Evolutionary conservation across 2,888 invertebrate genomes (phyloP).

Genomic region (Automeris io): DNA sequence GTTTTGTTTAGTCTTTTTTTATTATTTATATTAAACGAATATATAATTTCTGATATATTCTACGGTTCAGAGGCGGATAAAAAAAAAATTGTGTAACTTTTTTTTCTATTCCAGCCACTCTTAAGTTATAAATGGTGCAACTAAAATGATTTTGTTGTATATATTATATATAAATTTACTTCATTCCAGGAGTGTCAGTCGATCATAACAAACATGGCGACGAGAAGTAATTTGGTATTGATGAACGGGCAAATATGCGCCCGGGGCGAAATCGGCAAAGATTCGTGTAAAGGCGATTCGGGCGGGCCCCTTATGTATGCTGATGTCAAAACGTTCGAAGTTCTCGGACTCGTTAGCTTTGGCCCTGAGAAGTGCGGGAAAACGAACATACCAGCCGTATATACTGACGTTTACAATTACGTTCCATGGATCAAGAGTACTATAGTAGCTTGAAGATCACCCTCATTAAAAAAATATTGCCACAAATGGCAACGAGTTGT

Average conservation of each 20-base stretch:
- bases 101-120: too few relatives aligned
- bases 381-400: background rate
- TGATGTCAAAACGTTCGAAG: background rate
- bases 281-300: slow-evolving; percentile 1
- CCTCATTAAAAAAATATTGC: too few relatives aligned
- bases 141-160: too few relatives aligned
- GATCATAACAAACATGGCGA: too few relatives aligned
- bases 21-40: background rate
- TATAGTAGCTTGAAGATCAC: background rate
- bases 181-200: slow-evolving; percentile 16
- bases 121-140: too few relatives aligned
- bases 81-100: too few relatives aligned
- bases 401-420: background rate
- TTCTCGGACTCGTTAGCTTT: background rate
- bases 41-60: too few relatives aligned
- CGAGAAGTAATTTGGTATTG: slow-evolving; percentile 8
- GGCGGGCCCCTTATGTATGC: background rate
- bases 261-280: slow-evolving; percentile 14
- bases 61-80: too few relatives aligned
- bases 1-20: background rate
- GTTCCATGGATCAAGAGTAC: background rate
- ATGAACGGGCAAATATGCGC: slow-evolving; percentile 14
- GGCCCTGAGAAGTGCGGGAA: background rate
- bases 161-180: too few relatives aligned
- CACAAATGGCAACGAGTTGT: too few relatives aligned